Conservation (phyloP, 2,888 invertebrate species). For the Cactoblastis cactorum region DNA sequence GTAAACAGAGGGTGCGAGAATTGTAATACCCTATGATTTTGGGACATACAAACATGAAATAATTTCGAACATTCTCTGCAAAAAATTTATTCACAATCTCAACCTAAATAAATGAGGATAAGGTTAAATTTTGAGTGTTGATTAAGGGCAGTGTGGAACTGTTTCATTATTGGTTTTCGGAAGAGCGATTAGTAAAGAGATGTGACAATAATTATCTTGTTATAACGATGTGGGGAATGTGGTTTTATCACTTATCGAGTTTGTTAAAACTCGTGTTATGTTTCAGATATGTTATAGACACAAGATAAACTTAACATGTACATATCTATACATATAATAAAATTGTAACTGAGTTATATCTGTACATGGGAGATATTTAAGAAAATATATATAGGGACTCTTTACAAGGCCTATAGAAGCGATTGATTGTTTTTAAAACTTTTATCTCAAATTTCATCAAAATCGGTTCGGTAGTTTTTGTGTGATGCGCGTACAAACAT, state of each 20-base stretch:
- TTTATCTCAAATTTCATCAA: no score
- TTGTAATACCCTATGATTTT: slow-evolving; percentile 37
- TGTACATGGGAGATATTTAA: no score
- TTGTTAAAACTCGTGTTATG: not conserved
- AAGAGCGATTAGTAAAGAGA: slow-evolving; percentile 10
- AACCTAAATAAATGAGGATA: slow-evolving; percentile 29
- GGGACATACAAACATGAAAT: slow-evolving; percentile 28
- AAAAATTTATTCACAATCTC: slow-evolving; percentile 15
- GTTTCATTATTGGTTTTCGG: slow-evolving; percentile 7
- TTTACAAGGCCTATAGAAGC: no score
- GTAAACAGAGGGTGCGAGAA: slow-evolving; percentile 49
- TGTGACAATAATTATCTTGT: slow-evolving; percentile 8
- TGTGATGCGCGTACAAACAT: no score
- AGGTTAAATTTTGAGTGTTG: slow-evolving; percentile 24
- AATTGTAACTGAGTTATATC: no score
- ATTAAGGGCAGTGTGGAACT: slow-evolving; percentile 14
- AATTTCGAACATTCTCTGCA: not conserved
- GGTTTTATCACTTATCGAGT: not conserved
- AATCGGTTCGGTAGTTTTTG: no score
- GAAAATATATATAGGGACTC: no score
- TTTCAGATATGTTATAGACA: not conserved
- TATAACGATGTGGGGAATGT: slow-evolving; percentile 5
- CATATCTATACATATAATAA: no score
- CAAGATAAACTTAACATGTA: no score
- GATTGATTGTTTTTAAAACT: no score